These are phyloP conservation scores for Drosophila kanapiae DNA, from an alignment of 1,140 invertebrate species.

Conservation along the genomic window DNA sequence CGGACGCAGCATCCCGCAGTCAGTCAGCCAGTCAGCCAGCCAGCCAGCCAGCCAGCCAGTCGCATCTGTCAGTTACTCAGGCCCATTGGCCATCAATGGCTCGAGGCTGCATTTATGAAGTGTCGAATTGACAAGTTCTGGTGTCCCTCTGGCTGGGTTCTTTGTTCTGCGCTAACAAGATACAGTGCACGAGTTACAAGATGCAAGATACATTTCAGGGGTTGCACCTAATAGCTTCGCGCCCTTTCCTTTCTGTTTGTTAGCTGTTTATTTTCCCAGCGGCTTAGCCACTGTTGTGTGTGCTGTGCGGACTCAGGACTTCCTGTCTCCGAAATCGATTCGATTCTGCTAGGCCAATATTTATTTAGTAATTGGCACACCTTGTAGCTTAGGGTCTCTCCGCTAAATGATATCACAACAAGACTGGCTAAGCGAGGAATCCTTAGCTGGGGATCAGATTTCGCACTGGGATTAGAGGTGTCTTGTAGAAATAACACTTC, in stretches of 20 bases:
- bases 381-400: constrained; percentile 27
- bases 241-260: constrained; percentile 19
- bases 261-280: constrained; percentile 59
- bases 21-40: constrained; percentile 29
- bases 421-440: background rate
- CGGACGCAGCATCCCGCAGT: constrained; percentile 24
- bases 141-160: constrained; percentile 11
- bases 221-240: constrained; percentile 37
- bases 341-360: constrained; percentile 64
- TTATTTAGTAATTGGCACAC: constrained; percentile 71
- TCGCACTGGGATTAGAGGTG: background rate
- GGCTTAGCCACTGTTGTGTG: constrained; percentile 52
- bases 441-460: constrained; percentile 8
- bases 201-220: constrained; percentile 49
- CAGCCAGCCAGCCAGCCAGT: constrained; percentile 27
- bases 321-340: constrained; percentile 42
- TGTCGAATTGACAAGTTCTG: constrained; percentile 80
- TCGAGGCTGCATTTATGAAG: constrained; percentile 75
- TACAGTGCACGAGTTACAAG: constrained; percentile 31
- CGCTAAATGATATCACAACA: constrained; percentile 45
- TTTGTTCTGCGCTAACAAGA: constrained; percentile 71
- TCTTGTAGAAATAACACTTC: background rate
- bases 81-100: constrained; percentile 46
- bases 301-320: constrained; percentile 27
- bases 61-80: constrained; percentile 76